phyloP scores from a whole-genome alignment of 2,888 invertebrate species.

The Aspidiotus rigidus region DNA sequence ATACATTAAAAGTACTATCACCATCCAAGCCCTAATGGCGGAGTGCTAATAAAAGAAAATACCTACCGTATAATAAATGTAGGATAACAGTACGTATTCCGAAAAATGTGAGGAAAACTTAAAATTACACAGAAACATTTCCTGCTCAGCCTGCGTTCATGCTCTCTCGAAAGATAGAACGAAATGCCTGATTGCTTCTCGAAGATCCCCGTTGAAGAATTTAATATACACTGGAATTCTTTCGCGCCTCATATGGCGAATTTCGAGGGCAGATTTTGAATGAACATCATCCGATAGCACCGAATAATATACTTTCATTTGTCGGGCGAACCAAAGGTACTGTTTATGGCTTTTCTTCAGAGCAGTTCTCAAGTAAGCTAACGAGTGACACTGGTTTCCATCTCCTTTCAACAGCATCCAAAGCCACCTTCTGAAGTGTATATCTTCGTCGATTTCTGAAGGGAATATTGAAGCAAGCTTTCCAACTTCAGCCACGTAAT shows the following conservation, averaged over 20 bases:
- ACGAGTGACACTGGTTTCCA: neutral
- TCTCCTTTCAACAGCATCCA: neutral
- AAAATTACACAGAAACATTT: too few relatives aligned
- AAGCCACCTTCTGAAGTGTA: conserved; percentile 3
- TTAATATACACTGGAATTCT: neutral
- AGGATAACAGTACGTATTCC: too few relatives aligned
- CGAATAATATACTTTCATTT: conserved; percentile 1
- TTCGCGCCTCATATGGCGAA: neutral
- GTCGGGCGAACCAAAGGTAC: neutral
- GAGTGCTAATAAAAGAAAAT: too few relatives aligned
- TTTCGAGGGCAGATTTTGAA: neutral
- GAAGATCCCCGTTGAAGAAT: neutral
- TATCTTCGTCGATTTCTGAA: neutral
- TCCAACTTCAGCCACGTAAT: conserved; percentile 3
- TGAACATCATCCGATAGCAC: conserved; percentile 5
- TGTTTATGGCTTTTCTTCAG: neutral
- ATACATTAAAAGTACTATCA: too few relatives aligned
- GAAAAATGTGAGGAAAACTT: too few relatives aligned
- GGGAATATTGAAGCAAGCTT: neutral
- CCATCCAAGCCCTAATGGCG: too few relatives aligned
- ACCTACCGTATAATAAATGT: too few relatives aligned
- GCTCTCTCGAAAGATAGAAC: neutral
- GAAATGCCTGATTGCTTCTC: neutral
- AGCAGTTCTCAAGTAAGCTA: neutral
- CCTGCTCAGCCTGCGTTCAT: neutral